Base-by-base conservation (phyloP, 2,113 vertebrate genomes). In the Cheirogaleus medius region DNA sequence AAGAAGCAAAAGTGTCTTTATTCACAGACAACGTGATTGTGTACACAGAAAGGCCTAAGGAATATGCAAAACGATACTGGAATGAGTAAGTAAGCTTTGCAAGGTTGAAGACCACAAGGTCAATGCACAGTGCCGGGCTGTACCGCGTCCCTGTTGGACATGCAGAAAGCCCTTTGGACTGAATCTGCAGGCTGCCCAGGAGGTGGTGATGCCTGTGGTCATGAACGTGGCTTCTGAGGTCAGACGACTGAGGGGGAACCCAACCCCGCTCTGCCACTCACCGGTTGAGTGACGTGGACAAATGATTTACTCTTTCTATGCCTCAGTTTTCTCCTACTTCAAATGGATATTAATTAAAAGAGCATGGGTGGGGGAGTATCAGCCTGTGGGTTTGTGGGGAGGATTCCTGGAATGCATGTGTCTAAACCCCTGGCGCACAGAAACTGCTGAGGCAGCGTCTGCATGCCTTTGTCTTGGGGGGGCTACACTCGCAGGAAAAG, bases 251-350 rank as follows among this genome's bases (percentile, higher is more conserved):
- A 7, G 21, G 56, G 10, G 37, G 47, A 60, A 44, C 14, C 63
- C 21, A 58, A 44, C 17, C 60, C 21, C 63, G 34, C 44, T 23
- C 21, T 39, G 73, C 37, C 37, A 6, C 49, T 82, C 42, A 6
- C 1, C 5, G 6, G 8, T n/a, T 76, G 37, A 78, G 15, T 25
- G 92, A 39, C 7, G 1, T 1, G 18, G 23, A 20, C 29, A 18
- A 68, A 18, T 42, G 66, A 74, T 14, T 71, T 23, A 32, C 32
- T 73, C 25, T 37, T 39, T 47, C 17, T n/a, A 0, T 32, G 54
- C 27, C 37, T 83, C 63, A n/a, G 44, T 60, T 77, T 93, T 74
- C 82, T 96, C 14, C n/a, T 98, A 20, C 11, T 64, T 94, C n/a
- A 39, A 96, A 96, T 74, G 84, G 90, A 74, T 39, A 39, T 66